phyloP scores from a whole-genome alignment of 1,140 invertebrate species.

The Hyphantria cunea region DNA sequence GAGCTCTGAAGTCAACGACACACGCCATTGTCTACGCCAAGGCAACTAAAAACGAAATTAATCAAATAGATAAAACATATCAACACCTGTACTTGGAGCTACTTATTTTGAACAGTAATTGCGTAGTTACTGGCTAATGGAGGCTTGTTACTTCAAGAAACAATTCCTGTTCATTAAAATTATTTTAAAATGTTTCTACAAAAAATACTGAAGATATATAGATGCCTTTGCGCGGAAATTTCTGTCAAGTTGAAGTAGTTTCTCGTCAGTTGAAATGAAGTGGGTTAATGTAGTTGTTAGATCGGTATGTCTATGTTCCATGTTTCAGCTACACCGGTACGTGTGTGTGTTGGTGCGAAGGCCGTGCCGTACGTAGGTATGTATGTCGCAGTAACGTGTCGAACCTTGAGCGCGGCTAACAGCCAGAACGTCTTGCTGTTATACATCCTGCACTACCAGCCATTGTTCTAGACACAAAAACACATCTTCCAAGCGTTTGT shows the following conservation, averaged over 20 bases:
- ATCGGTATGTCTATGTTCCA: background rate
- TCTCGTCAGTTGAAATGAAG: background rate
- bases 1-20: constrained; percentile 9
- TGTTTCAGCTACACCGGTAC: constrained; percentile 13
- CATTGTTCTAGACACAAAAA: constrained; percentile 16
- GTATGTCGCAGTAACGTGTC: constrained; percentile 4
- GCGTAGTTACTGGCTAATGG: background rate
- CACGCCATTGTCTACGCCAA: no score
- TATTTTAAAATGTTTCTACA: background rate
- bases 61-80: background rate
- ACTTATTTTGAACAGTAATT: constrained; percentile 1
- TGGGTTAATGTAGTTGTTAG: constrained; percentile 17
- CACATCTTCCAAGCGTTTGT: background rate
- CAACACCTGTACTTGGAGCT: background rate
- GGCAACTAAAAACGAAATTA: background rate
- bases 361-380: background rate
- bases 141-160: background rate
- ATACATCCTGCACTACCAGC: constrained; percentile 3
- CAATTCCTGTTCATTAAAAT: background rate
- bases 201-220: background rate
- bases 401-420: constrained; percentile 10
- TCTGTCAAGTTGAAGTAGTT: background rate
- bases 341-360: constrained; percentile 9
- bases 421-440: constrained; percentile 7
- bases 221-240: background rate